These are phyloP conservation scores for Drosophila orena DNA, from an alignment of 1,140 invertebrate species.

Conservation along the genomic window DNA sequence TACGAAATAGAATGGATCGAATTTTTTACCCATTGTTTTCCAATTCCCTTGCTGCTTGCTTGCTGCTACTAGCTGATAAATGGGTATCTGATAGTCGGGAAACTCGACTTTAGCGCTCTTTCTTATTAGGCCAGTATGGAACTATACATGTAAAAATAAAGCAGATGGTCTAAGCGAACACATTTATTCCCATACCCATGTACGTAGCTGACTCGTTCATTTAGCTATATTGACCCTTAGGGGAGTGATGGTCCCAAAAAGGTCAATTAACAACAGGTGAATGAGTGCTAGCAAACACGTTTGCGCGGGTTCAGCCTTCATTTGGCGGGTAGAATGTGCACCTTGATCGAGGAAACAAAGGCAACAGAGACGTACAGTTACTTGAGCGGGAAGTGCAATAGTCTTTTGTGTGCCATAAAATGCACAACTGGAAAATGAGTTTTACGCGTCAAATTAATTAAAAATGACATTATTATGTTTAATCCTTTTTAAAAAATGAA, in stretches of 20 bases:
- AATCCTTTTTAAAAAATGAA: too few relatives aligned
- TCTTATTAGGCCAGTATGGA: too few relatives aligned
- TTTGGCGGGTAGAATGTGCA: conserved; percentile 1
- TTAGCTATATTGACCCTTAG: conserved; percentile 43
- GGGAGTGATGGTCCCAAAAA: conserved; percentile 45
- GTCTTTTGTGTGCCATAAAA: background rate
- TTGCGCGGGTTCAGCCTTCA: conserved; percentile 39
- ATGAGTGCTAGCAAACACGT: conserved; percentile 25
- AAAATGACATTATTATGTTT: too few relatives aligned
- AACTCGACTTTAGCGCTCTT: too few relatives aligned
- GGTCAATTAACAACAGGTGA: conserved; percentile 82
- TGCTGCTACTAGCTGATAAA: too few relatives aligned
- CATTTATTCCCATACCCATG: background rate
- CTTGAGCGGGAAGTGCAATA: conserved; percentile 52
- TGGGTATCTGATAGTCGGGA: too few relatives aligned
- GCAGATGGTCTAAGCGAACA: conserved; percentile 30
- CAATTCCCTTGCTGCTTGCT: too few relatives aligned
- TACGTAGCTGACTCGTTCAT: conserved; percentile 11
- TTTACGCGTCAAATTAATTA: too few relatives aligned
- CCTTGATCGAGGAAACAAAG: conserved; percentile 22
- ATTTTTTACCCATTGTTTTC: too few relatives aligned
- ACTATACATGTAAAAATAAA: background rate
- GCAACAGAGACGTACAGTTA: too few relatives aligned
- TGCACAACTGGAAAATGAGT: too few relatives aligned
- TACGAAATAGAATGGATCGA: too few relatives aligned